These are phyloP conservation scores for Erebia aethiops DNA, from an alignment of 2,888 invertebrate species.

Conservation along the genomic window DNA sequence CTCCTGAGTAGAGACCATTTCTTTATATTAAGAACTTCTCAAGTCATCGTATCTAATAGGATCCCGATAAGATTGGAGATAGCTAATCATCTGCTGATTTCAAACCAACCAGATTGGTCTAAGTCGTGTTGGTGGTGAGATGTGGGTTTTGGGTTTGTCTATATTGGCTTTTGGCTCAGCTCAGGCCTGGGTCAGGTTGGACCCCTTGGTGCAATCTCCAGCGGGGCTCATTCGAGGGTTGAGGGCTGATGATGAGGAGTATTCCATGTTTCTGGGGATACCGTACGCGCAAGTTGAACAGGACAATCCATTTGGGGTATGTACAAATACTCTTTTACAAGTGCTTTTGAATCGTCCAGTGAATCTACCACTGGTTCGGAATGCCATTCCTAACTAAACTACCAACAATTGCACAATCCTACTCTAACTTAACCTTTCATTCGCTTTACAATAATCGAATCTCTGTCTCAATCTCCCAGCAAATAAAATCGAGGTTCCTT, in stretches of 20 bases:
- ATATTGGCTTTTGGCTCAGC: conserved; percentile 9
- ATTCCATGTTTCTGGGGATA: conserved; percentile 61
- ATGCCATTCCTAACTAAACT: no score
- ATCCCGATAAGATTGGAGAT: not conserved
- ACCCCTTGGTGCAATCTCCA: conserved; percentile 49
- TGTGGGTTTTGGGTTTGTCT: conserved; percentile 16
- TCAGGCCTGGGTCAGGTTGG: conserved; percentile 40
- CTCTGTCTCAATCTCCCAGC: no score
- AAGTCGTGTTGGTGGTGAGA: not conserved
- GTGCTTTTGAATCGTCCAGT: no score
- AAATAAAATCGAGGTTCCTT: no score
- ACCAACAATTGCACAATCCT: no score
- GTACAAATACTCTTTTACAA: not conserved
- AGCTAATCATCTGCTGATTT: not conserved
- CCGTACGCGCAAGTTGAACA: conserved; percentile 62
- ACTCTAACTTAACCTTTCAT: no score
- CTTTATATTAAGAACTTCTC: not conserved
- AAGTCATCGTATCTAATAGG: not conserved
- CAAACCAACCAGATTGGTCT: not conserved
- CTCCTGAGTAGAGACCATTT: no score
- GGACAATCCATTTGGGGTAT: conserved; percentile 63
- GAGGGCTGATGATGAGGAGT: conserved; percentile 49
- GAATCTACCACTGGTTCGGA: no score
- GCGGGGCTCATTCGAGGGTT: conserved; percentile 53
- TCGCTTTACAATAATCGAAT: no score